phyloP scores from a whole-genome alignment of 2,797 vertebrate species.

The Dryobates pubescens region DNA sequence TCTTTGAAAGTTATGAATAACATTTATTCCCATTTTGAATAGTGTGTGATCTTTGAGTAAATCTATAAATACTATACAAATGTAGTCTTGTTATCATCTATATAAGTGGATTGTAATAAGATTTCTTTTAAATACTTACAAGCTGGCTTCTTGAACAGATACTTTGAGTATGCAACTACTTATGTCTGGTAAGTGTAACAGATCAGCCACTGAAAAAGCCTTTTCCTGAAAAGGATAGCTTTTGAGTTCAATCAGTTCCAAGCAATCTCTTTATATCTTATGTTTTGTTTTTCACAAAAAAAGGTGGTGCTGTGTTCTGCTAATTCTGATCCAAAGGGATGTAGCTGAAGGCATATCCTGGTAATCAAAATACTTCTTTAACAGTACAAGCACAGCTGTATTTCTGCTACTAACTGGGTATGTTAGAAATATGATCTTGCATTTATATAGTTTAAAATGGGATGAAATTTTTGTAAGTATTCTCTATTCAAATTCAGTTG shows the following conservation, averaged over 20 bases:
- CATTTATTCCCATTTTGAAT: neutral
- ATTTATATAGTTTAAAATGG: neutral
- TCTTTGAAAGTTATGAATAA: neutral
- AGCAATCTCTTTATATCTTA: neutral
- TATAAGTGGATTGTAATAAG: neutral
- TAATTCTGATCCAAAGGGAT: neutral
- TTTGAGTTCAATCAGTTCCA: neutral
- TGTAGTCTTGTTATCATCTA: neutral
- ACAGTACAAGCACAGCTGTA: neutral
- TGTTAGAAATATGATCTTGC: neutral
- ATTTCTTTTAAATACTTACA: neutral
- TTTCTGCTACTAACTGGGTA: neutral
- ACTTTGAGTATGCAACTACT: neutral
- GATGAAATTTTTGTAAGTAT: neutral
- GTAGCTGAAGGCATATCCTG: rapidly evolving
- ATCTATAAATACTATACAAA: neutral
- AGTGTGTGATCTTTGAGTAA: neutral
- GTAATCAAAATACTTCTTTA: neutral
- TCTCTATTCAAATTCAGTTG: neutral
- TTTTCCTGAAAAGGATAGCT: neutral
- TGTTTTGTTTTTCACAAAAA: neutral
- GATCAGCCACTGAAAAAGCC: neutral
- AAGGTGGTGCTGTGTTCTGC: neutral
- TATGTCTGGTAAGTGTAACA: neutral
- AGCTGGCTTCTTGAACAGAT: neutral